Conservation (phyloP, 2,797 vertebrate genomes). For the Bovichtus variegatus region DNA sequence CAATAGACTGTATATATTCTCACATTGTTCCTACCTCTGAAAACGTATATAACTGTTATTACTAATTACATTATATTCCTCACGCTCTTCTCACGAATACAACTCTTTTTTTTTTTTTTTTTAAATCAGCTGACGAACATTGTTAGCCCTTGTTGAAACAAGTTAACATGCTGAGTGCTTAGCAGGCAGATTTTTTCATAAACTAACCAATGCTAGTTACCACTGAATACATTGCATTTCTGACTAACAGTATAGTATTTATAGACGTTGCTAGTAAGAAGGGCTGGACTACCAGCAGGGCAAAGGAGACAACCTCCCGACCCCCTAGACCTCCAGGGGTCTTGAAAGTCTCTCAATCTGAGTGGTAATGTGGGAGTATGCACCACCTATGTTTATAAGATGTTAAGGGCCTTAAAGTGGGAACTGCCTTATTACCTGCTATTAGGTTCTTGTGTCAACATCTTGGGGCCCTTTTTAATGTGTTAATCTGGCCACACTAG, state of each 20-base stretch:
- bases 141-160: too few species aligned
- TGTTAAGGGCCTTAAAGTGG: too few species aligned
- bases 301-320: background rate
- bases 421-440: background rate
- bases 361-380: background rate
- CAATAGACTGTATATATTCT: background rate
- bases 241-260: conserved; percentile 35
- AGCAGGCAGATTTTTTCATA: background rate
- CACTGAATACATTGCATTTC: conserved; percentile 12
- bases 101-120: too few species aligned
- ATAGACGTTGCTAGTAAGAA: conserved; percentile 28
- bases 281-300: conserved; percentile 1
- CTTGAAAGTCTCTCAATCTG: background rate
- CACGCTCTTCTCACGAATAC: background rate
- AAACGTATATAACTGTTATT: background rate
- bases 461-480: background rate
- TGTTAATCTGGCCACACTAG: background rate
- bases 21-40: too few species aligned
- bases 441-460: background rate
- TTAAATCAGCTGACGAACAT: too few species aligned
- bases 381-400: background rate
- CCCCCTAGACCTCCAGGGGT: background rate
- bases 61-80: background rate
- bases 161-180: background rate
- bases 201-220: background rate